Evolutionary conservation across 2,888 invertebrate genomes (phyloP), one percentile per base, ranked within the genome.

Genomic region (Aleiodes alternator): DNA sequence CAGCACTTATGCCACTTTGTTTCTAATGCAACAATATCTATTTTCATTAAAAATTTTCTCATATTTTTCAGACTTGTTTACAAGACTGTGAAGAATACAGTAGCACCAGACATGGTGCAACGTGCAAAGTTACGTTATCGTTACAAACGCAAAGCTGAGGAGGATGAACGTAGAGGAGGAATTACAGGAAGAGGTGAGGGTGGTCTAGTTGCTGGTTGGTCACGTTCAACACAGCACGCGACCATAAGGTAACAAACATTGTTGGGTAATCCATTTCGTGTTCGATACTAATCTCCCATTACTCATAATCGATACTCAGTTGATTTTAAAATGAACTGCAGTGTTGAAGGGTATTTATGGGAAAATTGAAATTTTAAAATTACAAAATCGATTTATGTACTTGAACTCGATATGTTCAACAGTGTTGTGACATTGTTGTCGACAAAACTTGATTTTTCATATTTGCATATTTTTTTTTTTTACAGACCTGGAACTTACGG

Each of bases 71-170:
- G 96, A 86, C 89, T 96, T 85, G 90, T 94, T 79, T 92, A 94
- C 85, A 93, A 93, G 85, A 93, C 93, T 78, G 85, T 94, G 76
- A 93, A 93, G 87, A 94, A 93, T 82, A 93, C 95, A 1, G 84
- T 94, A 74, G 93, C 92, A 81, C 96, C 96, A 68, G 94, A 94
- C 85, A 94, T 95, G 85, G 93, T 96, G 83, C 93, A 94, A 66
- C 92, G 93, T 87, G 94, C 95, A 14, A 90, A 95, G 81, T 89
- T 93, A 76, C 80, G 81, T 7, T 73, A 80, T 66, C 55, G 76
- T 9, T 77, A 80, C 29, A 87, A 86, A 73, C 79, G 77, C 57
- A 77, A 80, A 68, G 12, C 31, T 29, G 75, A 78, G 71, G 78
- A 82, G 61, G 51, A 68, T 68, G 80, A 82, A 72, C 82, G 80